These are phyloP conservation scores for Epinephelus lanceolatus DNA, from an alignment of 2,113 vertebrate genomes.

Conservation along the genomic window DNA sequence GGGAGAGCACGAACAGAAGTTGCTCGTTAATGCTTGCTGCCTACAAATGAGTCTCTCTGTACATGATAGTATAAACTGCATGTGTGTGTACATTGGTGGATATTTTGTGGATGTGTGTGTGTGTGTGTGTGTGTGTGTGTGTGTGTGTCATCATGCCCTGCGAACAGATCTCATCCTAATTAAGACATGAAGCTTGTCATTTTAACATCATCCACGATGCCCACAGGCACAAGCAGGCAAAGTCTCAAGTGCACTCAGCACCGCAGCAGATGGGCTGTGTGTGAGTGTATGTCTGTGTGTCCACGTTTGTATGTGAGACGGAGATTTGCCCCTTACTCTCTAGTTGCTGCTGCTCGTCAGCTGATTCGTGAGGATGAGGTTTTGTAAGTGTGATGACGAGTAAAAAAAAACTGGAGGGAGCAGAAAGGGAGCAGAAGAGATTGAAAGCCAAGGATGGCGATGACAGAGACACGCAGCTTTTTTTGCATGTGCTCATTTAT, in stretches of 20 bases:
- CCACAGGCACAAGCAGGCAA: constrained; percentile 38
- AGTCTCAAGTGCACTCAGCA: constrained; percentile 28
- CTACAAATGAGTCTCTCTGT: background rate
- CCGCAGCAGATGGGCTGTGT: constrained; percentile 50
- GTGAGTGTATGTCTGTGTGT: background rate
- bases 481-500: constrained; percentile 5
- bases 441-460: background rate
- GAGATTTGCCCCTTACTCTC: constrained; percentile 1
- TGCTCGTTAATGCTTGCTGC: background rate
- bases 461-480: background rate
- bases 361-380: constrained; percentile 2
- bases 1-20: background rate
- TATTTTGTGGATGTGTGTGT: background rate
- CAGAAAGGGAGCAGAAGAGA: background rate
- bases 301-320: background rate
- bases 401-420: background rate
- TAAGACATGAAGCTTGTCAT: constrained; percentile 47
- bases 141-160: constrained; percentile 14
- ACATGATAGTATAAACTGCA: background rate
- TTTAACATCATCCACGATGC: constrained; percentile 47
- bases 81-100: background rate
- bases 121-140: constrained; percentile 11
- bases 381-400: background rate
- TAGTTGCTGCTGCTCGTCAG: constrained; percentile 29
- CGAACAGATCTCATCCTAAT: constrained; percentile 52